Percentiles rank a stretch among this genome's conserved stretches.
phyloP scores from a whole-genome alignment of 2,797 vertebrate species.

The Tragelaphus eurycerus region DNA sequence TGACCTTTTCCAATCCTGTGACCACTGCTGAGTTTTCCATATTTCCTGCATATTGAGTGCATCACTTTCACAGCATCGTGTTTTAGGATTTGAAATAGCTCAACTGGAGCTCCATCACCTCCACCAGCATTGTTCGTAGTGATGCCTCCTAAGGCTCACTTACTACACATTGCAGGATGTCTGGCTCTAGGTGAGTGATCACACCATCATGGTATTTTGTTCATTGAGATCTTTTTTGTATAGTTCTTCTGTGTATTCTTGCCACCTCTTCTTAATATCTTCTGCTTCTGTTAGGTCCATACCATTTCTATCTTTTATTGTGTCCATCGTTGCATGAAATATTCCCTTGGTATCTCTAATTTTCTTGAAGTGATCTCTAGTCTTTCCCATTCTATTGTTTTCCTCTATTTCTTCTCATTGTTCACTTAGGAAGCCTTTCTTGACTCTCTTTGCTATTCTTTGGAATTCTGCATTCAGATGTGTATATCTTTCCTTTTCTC shows the following conservation, averaged over 20 bases:
- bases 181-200: not conserved
- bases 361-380: fast-evolving
- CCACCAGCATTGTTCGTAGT: fast-evolving
- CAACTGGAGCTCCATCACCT: not conserved
- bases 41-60: not conserved
- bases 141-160: not conserved
- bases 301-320: not conserved
- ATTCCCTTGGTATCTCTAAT: not conserved
- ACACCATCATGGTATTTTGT: not conserved
- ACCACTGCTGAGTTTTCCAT: not conserved
- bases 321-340: not conserved
- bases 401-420: no score
- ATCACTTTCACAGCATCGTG: not conserved
- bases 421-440: not conserved
- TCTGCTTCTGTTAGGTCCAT: not conserved
- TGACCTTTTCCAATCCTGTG: not conserved
- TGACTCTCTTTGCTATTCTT: not conserved
- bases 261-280: not conserved
- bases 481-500: not conserved
- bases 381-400: no score
- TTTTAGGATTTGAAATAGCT: not conserved
- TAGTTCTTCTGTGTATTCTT: not conserved
- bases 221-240: not conserved
- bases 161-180: not conserved
- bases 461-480: not conserved